phyloP scores from a whole-genome alignment of 2,888 invertebrate genomes.

The Drosophila pseudotakahashii region DNA sequence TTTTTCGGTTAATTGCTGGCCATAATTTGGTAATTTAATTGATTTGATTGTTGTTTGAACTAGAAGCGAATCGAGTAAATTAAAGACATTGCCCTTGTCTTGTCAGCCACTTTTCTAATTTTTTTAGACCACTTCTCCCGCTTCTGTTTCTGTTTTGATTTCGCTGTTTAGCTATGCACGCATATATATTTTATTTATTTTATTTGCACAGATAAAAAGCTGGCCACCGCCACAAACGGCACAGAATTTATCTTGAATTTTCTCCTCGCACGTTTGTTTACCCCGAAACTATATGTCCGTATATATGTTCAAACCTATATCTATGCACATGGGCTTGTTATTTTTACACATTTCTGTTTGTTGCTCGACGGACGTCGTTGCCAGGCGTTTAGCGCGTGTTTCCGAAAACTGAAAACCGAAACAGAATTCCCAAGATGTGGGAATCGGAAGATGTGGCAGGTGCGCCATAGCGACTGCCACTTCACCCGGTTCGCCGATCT shows the following conservation, averaged over 20 bases:
- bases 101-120: slow-evolving; percentile 11
- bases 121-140: slow-evolving; percentile 5
- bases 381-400: slow-evolving; percentile 44
- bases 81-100: slow-evolving; percentile 14
- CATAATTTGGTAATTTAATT: slow-evolving; percentile 7
- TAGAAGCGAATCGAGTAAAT: background rate
- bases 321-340: slow-evolving; percentile 59
- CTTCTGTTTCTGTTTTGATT: slow-evolving; percentile 44
- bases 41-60: slow-evolving; percentile 10
- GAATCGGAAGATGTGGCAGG: slow-evolving; percentile 58
- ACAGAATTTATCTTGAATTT: slow-evolving; percentile 60
- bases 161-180: slow-evolving; percentile 11
- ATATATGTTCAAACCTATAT: slow-evolving; percentile 15
- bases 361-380: slow-evolving; percentile 34
- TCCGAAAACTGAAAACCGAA: slow-evolving; percentile 11
- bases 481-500: slow-evolving; percentile 32
- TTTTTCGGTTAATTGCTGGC: background rate
- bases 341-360: slow-evolving; percentile 65
- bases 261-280: slow-evolving; percentile 53
- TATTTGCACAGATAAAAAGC: slow-evolving; percentile 60
- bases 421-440: background rate
- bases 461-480: slow-evolving; percentile 66
- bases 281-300: slow-evolving; percentile 41
- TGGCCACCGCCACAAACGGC: slow-evolving; percentile 29
- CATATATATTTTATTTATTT: slow-evolving; percentile 38